These are phyloP conservation scores for Dryas iulia DNA, from an alignment of 1,140 invertebrate species.

Conservation along the genomic window DNA sequence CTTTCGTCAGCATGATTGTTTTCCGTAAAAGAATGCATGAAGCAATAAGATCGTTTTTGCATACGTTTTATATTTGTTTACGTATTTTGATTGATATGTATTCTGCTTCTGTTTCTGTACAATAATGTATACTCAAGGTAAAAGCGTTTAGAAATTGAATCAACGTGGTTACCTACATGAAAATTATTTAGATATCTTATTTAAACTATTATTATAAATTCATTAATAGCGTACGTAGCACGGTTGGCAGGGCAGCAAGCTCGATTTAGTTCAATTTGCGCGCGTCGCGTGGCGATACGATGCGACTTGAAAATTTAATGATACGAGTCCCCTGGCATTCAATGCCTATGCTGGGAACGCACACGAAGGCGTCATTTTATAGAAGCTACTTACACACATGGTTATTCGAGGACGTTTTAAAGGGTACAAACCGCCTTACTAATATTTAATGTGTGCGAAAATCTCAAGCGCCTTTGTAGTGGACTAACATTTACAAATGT, in stretches of 20 bases:
- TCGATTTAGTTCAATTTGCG: constrained; percentile 37
- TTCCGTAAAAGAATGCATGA: too few species aligned
- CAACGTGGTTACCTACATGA: background rate
- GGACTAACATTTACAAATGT: background rate
- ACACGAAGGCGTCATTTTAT: background rate
- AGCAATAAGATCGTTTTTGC: too few species aligned
- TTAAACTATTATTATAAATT: background rate
- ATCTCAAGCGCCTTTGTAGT: background rate
- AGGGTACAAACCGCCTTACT: background rate
- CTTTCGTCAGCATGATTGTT: too few species aligned
- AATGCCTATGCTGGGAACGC: constrained; percentile 2
- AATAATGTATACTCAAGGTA: too few species aligned
- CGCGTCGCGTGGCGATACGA: constrained; percentile 20
- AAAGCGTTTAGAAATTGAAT: background rate
- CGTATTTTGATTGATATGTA: too few species aligned
- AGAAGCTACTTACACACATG: background rate
- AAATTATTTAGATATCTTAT: background rate
- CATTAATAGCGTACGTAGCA: background rate
- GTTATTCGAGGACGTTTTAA: background rate
- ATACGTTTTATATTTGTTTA: too few species aligned
- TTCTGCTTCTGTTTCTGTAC: too few species aligned
- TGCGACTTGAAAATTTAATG: constrained; percentile 36
- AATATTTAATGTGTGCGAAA: background rate
- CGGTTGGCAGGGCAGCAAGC: constrained; percentile 4
- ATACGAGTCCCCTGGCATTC: constrained; percentile 10